Conservation (phyloP, 2,888 invertebrate genomes). For the Idaea dimidiata region DNA sequence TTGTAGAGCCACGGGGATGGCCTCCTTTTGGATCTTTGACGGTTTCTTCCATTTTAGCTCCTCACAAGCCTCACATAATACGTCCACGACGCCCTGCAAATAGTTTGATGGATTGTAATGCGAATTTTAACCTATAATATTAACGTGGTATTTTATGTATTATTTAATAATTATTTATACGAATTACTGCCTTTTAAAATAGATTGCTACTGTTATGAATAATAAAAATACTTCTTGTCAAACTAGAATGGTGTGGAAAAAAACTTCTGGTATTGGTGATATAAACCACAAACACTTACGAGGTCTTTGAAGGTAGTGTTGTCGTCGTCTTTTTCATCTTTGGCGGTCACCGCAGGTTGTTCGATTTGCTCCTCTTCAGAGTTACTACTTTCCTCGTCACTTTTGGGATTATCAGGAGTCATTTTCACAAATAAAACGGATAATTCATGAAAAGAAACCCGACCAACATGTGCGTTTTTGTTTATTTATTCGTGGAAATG, state of each 20-base stretch:
- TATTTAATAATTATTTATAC: not conserved
- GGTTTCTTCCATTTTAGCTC: conserved; percentile 96
- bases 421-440: conserved; percentile 37
- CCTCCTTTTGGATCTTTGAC: conserved; percentile 96
- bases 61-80: conserved; percentile 94
- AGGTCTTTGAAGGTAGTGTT: conserved; percentile 73
- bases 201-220: not conserved
- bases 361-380: conserved; percentile 40
- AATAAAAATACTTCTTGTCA: conserved; percentile 3
- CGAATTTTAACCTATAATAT: conserved; percentile 41
- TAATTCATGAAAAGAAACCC: conserved; percentile 1
- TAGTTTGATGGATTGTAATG: conserved; percentile 4
- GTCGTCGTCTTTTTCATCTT: conserved; percentile 48
- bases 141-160: not conserved
- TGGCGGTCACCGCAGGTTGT: conserved; percentile 9
- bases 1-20: conserved; percentile 94
- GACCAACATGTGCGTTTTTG: conserved; percentile 2
- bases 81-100: conserved; percentile 92
- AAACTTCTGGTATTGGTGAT: conserved; percentile 13
- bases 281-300: conserved; percentile 48
- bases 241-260: conserved; percentile 16
- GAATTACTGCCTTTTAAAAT: not conserved
- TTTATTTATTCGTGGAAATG: not conserved
- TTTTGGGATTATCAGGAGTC: conserved; percentile 53
- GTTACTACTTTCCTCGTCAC: conserved; percentile 45